A percentile compares a stretch with the other conserved stretches of the same genome.
phyloP scores from a whole-genome alignment of 2,888 invertebrate genomes.

The Phaedon cochleariae region DNA sequence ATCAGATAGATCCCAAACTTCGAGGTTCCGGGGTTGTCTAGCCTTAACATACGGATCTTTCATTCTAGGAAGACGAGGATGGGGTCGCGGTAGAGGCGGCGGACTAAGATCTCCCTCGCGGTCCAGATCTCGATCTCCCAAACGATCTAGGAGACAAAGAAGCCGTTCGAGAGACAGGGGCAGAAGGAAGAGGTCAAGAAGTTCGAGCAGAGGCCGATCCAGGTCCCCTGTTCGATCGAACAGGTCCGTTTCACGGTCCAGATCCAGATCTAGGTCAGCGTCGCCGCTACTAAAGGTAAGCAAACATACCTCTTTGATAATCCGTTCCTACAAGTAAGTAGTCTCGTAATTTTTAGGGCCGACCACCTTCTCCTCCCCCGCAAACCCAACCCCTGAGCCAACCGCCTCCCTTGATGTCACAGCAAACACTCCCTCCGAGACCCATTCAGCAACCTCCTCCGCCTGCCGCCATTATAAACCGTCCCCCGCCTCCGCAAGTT shows the following conservation, averaged over 20 bases:
- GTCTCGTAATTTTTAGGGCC: not conserved
- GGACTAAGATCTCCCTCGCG: slow-evolving; percentile 45
- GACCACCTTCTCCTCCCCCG: slow-evolving; percentile 18
- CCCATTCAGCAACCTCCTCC: slow-evolving; percentile 12
- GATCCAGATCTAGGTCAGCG: slow-evolving; percentile 32
- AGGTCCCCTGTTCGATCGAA: slow-evolving; percentile 19
- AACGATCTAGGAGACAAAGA: slow-evolving; percentile 42
- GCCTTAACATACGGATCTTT: too few relatives aligned
- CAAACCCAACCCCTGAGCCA: slow-evolving; percentile 20
- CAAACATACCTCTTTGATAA: too few relatives aligned
- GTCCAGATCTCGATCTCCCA: slow-evolving; percentile 54
- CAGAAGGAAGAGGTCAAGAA: slow-evolving; percentile 38
- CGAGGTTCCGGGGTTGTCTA: too few relatives aligned
- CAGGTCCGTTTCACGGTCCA: slow-evolving; percentile 21
- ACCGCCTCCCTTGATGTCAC: slow-evolving; percentile 18
- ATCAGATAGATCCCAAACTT: too few relatives aligned
- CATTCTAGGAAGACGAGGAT: slow-evolving; percentile 54
- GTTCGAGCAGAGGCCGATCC: slow-evolving; percentile 26
- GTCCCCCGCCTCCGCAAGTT: slow-evolving; percentile 13
- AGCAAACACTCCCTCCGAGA: slow-evolving; percentile 17
- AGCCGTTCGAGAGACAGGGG: slow-evolving; percentile 41
- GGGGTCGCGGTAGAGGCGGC: slow-evolving; percentile 59
- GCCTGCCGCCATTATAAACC: not conserved
- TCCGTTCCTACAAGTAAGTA: slow-evolving; percentile 10
- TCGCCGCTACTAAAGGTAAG: slow-evolving; percentile 6